Conservation (phyloP, 1,140 invertebrate genomes). For the Drosophila lacteicornis region DNA sequence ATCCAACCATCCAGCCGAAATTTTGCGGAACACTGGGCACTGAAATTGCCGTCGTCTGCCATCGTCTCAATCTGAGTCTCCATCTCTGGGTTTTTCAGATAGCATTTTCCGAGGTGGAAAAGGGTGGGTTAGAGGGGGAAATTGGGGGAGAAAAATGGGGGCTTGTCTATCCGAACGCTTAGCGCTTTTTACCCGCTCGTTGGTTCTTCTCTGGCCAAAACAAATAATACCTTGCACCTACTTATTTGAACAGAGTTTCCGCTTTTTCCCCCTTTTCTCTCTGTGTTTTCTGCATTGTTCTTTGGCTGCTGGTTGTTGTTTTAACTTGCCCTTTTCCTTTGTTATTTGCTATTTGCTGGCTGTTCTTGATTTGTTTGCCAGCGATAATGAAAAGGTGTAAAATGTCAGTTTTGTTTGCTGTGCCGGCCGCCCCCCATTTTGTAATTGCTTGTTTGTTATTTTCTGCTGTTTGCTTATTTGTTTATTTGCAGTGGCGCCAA, state of each 20-base stretch:
- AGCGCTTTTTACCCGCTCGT: conserved; percentile 79
- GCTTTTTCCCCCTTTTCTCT: neutral
- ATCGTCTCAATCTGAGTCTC: conserved; percentile 27
- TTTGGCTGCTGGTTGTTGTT: neutral
- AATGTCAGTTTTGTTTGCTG: conserved; percentile 78
- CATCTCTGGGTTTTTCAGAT: conserved; percentile 14
- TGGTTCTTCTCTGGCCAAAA: conserved; percentile 65
- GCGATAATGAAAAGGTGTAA: conserved; percentile 82
- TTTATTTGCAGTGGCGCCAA: conserved; percentile 42
- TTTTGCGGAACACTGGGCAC: conserved; percentile 53
- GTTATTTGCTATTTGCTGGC: conserved; percentile 36
- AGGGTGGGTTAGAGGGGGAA: neutral
- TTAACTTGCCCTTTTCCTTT: conserved; percentile 38
- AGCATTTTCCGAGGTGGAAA: conserved; percentile 13
- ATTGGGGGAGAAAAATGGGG: neutral
- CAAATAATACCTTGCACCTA: conserved; percentile 81
- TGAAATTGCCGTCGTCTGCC: conserved; percentile 62
- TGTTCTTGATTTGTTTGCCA: conserved; percentile 72
- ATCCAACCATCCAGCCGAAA: conserved; percentile 18
- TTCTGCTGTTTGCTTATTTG: neutral
- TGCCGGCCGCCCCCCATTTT: conserved; percentile 53
- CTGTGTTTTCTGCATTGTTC: conserved; percentile 58
- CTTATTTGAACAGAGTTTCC: conserved; percentile 66
- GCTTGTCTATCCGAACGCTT: conserved; percentile 55
- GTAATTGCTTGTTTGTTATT: conserved; percentile 65